phyloP scores from a whole-genome alignment of 2,113 vertebrate genomes.

The Erythrocercus mccallii region DNA sequence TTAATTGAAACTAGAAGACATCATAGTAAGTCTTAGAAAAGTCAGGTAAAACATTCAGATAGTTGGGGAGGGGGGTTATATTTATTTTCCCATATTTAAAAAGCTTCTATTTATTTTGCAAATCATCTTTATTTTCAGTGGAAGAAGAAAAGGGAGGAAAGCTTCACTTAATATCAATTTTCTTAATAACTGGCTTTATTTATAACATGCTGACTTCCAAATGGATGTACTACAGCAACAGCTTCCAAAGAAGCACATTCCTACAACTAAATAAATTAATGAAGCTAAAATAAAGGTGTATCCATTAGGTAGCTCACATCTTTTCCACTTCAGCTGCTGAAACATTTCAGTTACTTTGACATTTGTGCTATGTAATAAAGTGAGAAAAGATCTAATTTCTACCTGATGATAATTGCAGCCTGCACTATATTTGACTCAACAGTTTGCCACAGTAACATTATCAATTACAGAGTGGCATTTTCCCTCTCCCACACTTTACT shows the following conservation, averaged over 20 bases:
- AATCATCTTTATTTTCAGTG: not conserved
- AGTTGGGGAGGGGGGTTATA: accelerated
- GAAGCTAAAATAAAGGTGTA: not conserved
- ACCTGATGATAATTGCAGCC: not conserved
- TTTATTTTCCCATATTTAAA: not conserved
- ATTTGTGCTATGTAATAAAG: not conserved
- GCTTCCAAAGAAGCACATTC: not conserved
- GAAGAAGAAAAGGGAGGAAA: not conserved
- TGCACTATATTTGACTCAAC: not conserved
- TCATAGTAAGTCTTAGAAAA: not conserved
- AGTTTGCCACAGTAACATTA: not conserved
- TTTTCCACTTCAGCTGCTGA: not conserved
- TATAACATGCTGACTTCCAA: not conserved
- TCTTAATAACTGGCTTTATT: not conserved
- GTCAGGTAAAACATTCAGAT: not conserved
- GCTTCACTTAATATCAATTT: not conserved
- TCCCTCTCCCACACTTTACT: not conserved
- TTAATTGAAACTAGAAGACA: not conserved
- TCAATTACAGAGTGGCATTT: not conserved
- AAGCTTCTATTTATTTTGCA: not conserved
- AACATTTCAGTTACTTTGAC: not conserved
- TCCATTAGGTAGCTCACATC: not conserved
- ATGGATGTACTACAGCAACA: not conserved
- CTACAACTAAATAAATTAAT: not conserved
- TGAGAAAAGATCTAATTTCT: not conserved